phyloP scores from a whole-genome alignment of 1,140 invertebrate genomes.

The Drosophila rhopaloa region DNA sequence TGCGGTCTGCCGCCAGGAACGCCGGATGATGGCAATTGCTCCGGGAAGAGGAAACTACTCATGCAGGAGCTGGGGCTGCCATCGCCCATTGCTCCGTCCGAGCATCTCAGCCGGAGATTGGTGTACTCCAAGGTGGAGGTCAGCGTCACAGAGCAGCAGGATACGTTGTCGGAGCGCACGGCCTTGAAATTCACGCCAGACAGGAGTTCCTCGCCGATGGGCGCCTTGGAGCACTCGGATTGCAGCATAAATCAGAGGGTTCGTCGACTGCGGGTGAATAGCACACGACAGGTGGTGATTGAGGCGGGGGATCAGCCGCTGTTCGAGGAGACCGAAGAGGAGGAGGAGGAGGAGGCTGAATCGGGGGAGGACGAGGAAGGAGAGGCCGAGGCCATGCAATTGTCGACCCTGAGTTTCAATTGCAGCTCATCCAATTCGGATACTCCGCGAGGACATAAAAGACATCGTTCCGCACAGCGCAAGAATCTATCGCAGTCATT shows the following conservation, averaged over 20 bases:
- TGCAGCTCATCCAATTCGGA: constrained; percentile 78
- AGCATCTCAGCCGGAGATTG: constrained; percentile 54
- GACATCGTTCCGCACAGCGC: constrained; percentile 70
- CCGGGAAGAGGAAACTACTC: constrained; percentile 41
- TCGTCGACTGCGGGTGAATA: constrained; percentile 62
- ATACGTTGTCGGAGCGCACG: constrained; percentile 51
- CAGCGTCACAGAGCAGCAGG: constrained; percentile 31
- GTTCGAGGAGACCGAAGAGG: constrained; percentile 22
- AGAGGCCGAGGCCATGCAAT: constrained; percentile 69
- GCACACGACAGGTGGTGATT: constrained; percentile 27
- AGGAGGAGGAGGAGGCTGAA: constrained; percentile 29
- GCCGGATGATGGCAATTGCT: constrained; percentile 55
- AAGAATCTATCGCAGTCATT: constrained; percentile 84
- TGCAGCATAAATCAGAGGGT: constrained; percentile 69
- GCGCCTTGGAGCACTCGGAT: constrained; percentile 55
- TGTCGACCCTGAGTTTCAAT: constrained; percentile 65
- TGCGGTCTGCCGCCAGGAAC: constrained; percentile 63
- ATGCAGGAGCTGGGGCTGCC: constrained; percentile 62
- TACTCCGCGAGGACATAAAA: constrained; percentile 67
- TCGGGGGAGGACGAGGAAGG: constrained; percentile 36
- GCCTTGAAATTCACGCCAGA: constrained; percentile 72
- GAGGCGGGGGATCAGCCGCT: constrained; percentile 13
- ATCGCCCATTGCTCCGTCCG: constrained; percentile 68
- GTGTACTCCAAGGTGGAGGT: constrained; percentile 41
- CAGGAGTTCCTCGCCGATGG: constrained; percentile 73